A percentile compares a stretch with the other conserved stretches of the same genome.
Conservation (phyloP, 1,140 invertebrate species). For the Uloborus diversus region DNA sequence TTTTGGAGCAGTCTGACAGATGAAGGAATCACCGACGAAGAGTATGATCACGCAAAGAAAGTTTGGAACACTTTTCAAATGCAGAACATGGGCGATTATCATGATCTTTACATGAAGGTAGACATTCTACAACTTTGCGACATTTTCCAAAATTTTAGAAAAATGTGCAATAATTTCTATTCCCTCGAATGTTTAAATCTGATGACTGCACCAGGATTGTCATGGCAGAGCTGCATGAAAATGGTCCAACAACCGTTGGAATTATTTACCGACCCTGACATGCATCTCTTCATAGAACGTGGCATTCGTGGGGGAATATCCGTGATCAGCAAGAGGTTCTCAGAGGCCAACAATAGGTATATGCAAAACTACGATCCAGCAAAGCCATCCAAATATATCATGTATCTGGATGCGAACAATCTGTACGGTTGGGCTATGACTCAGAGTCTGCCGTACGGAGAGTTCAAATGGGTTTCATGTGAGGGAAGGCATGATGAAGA, state of each 20-base stretch:
- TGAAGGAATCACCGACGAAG: neutral
- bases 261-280: neutral
- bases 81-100: neutral
- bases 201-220: neutral
- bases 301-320: no score
- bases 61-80: neutral
- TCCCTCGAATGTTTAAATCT: neutral
- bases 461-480: no score
- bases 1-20: neutral
- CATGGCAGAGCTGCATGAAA: neutral
- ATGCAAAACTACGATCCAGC: neutral
- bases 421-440: no score
- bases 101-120: neutral
- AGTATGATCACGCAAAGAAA: neutral
- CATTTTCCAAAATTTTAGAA: slow-evolving; percentile 2
- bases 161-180: neutral
- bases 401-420: neutral
- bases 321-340: neutral
- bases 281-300: neutral
- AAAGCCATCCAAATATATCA: neutral
- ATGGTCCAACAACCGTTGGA: neutral
- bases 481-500: neutral
- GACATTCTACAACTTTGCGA: neutral
- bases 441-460: no score
- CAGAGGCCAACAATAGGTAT: neutral